Conservation (phyloP, 2,113 vertebrate genomes). For the Felis chaus region DNA sequence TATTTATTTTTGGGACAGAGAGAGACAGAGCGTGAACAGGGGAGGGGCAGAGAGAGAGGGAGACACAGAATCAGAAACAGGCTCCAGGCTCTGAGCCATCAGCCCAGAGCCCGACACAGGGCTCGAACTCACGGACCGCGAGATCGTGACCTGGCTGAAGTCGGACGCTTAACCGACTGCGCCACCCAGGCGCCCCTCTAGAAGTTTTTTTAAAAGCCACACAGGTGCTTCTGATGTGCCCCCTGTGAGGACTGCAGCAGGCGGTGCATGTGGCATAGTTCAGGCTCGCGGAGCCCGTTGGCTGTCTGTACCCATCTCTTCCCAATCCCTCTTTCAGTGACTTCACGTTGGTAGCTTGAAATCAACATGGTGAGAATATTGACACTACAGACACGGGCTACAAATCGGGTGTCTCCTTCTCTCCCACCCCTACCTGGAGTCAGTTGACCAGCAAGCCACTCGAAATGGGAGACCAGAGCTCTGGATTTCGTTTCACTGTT, state of each 20-base stretch:
- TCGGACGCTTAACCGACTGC: too few species aligned
- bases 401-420: not conserved
- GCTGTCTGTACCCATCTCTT: not conserved
- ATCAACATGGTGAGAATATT: not conserved
- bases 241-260: not conserved
- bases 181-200: too few species aligned
- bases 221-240: not conserved
- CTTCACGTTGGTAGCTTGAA: not conserved
- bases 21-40: too few species aligned
- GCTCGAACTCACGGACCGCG: too few species aligned
- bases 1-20: too few species aligned
- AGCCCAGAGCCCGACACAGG: too few species aligned
- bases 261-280: too few species aligned
- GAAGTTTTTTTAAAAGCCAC: not conserved
- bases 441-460: not conserved
- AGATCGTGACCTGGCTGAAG: too few species aligned
- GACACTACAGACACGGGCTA: not conserved
- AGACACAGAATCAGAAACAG: too few species aligned
- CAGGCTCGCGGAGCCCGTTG: not conserved
- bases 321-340: not conserved
- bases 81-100: too few species aligned
- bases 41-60: too few species aligned
- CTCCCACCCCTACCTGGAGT: not conserved
- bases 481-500: not conserved
- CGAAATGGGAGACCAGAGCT: not conserved